Percentiles rank a stretch among this genome's conserved stretches.
phyloP scores from a whole-genome alignment of 2,888 invertebrate species.

The Platycnemis pennipes region DNA sequence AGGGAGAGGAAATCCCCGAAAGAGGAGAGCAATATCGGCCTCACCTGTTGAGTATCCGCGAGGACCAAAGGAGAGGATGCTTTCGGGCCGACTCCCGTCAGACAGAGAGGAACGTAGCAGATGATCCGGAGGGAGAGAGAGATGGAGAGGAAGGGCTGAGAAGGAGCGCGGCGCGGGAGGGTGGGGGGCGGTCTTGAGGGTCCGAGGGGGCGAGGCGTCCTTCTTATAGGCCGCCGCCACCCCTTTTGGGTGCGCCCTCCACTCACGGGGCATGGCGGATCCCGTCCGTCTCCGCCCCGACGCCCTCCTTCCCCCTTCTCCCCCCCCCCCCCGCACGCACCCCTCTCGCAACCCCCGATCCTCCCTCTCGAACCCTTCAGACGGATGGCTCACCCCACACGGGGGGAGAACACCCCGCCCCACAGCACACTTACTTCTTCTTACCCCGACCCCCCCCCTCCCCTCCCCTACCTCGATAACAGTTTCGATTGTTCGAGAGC shows the following conservation, averaged over 20 bases:
- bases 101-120: not conserved
- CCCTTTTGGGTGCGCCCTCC: constrained; percentile 33
- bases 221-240: constrained; percentile 57
- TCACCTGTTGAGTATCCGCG: constrained; percentile 39
- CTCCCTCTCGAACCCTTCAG: not conserved
- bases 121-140: not conserved
- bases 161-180: not conserved
- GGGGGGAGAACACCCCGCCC: too few relatives aligned
- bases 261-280: not conserved
- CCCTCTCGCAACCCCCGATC: not conserved
- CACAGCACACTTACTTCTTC: too few relatives aligned
- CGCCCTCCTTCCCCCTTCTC: not conserved
- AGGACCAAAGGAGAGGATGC: not conserved
- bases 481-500: too few relatives aligned
- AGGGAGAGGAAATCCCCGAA: not conserved
- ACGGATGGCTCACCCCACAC: not conserved
- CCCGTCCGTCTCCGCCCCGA: not conserved
- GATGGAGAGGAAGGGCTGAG: not conserved
- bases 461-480: too few relatives aligned
- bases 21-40: constrained; percentile 1
- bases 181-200: not conserved
- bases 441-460: too few relatives aligned
- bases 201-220: constrained; percentile 2
- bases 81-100: not conserved
- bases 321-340: not conserved